Conservation (phyloP, 2,888 invertebrate species). For the Ethmia dodecea region DNA sequence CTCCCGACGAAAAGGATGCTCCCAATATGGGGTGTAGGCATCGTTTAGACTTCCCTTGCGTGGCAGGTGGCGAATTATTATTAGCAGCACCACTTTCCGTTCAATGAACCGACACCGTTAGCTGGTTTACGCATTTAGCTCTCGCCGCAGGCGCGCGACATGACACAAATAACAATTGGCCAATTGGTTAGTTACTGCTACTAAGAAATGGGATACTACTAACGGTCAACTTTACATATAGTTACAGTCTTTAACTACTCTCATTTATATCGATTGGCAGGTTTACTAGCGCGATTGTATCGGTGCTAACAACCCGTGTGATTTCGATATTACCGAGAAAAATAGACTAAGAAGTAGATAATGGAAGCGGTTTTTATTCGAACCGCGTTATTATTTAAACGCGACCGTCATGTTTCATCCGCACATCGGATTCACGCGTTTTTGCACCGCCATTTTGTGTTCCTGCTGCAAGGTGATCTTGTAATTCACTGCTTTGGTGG, state of each 20-base stretch:
- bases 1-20: constrained; percentile 34
- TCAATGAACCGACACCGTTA: constrained; percentile 73
- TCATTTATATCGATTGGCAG: too few species aligned
- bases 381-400: constrained; percentile 53
- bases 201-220: constrained; percentile 33
- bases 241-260: constrained; percentile 6
- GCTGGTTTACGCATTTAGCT: constrained; percentile 64
- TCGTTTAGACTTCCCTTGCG: constrained; percentile 47
- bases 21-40: constrained; percentile 33
- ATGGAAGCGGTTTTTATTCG: neutral
- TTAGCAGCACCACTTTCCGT: constrained; percentile 64
- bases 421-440: constrained; percentile 40
- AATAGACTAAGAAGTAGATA: constrained; percentile 17
- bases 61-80: constrained; percentile 66
- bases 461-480: constrained; percentile 35
- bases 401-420: constrained; percentile 43
- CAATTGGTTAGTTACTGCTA: constrained; percentile 42
- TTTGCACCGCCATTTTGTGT: constrained; percentile 57
- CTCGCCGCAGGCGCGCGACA: constrained; percentile 54
- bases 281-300: too few species aligned
- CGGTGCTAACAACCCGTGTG: constrained; percentile 19
- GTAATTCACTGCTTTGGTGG: constrained; percentile 51
- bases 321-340: constrained; percentile 25
- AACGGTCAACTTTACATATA: constrained; percentile 26
- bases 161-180: constrained; percentile 70